phyloP scores from a whole-genome alignment of 2,113 vertebrate genomes.

The Pelecanoides urinatrix region DNA sequence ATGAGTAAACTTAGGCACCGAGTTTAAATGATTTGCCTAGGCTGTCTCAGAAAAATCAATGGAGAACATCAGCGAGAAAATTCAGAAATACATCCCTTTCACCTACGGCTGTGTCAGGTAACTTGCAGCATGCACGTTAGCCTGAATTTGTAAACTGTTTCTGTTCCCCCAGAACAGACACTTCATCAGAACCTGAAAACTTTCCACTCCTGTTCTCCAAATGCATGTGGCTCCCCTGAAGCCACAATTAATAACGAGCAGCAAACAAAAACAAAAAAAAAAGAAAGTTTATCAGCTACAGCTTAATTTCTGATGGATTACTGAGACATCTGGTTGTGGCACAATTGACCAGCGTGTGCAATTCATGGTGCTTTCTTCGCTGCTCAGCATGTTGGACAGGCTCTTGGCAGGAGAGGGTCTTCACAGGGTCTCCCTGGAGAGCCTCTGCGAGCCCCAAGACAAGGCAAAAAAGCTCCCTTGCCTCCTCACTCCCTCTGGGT shows the following conservation, averaged over 20 bases:
- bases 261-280: background rate
- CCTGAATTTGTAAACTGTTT: background rate
- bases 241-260: background rate
- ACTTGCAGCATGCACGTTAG: background rate
- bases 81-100: background rate
- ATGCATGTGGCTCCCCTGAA: background rate
- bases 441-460: background rate
- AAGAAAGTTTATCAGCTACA: background rate
- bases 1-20: conserved; percentile 1
- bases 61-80: background rate
- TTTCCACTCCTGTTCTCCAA: background rate
- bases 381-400: background rate
- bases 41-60: background rate
- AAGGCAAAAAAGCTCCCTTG: no score
- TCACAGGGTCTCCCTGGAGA: background rate
- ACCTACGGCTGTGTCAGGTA: background rate
- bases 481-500: background rate
- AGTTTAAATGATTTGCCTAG: conserved; percentile 3
- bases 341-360: background rate
- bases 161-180: background rate
- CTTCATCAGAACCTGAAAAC: background rate
- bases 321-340: background rate
- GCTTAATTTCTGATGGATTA: background rate
- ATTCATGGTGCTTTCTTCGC: background rate
- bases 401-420: background rate